phyloP scores from a whole-genome alignment of 2,888 invertebrate species.

The Minunthozetes semirufus region DNA sequence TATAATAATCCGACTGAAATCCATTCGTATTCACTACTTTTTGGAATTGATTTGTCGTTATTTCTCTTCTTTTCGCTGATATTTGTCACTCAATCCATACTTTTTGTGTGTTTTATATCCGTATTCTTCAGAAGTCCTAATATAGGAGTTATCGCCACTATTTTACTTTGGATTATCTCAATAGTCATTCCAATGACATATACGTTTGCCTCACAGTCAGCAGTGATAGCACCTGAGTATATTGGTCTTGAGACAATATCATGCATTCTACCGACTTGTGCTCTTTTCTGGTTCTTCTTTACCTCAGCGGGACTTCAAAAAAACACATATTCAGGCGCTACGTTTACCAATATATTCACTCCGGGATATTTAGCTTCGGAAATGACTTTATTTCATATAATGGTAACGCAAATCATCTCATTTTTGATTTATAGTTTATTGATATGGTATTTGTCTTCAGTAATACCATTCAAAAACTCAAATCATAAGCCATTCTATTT shows the following conservation, averaged over 20 bases:
- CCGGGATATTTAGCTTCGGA: neutral
- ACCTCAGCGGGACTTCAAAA: neutral
- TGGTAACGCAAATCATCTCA: neutral
- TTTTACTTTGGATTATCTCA: neutral
- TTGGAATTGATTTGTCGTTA: neutral
- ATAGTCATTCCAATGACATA: neutral
- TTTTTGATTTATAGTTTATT: neutral
- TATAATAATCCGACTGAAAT: too few species aligned
- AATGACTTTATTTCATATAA: neutral
- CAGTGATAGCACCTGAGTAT: neutral
- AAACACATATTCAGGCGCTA: neutral
- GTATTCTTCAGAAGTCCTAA: constrained; percentile 8
- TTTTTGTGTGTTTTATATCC: neutral
- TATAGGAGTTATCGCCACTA: neutral
- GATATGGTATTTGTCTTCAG: constrained; percentile 12
- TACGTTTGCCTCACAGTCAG: neutral
- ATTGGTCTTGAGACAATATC: neutral
- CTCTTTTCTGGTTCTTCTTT: neutral
- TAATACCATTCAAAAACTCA: neutral
- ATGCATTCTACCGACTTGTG: neutral
- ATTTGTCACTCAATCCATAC: constrained; percentile 4
- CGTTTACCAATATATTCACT: neutral
- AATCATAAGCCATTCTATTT: neutral
- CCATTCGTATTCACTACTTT: neutral
- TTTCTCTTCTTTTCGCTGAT: neutral